Evolutionary conservation across 2,113 vertebrate genomes (phyloP), one percentile per base, ranked within the genome.

Genomic region (Silurus meridionalis): DNA sequence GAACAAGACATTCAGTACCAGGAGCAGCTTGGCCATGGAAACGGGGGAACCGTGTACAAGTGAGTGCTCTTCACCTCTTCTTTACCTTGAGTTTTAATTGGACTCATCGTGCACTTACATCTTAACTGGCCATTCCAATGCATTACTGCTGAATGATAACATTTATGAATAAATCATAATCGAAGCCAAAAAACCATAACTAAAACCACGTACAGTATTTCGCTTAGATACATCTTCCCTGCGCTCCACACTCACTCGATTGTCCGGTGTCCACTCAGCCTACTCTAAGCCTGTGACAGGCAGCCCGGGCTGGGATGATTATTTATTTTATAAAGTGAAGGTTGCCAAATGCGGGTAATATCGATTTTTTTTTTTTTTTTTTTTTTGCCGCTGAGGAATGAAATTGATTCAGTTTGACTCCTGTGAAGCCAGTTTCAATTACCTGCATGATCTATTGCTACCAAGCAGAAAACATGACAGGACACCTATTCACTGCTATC

Each of bases 21-120:
- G 92, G 98, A 99, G 93, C 97, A 98, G 91, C 98, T 99, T 71
- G 98, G 98, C 88, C 98, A 99, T 88, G 98, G 98, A 93, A 99
- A 98, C 74, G 98, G 98, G 89, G 98, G 98, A 88, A 97, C 97
- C 0, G 98, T 99, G 92, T 99, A 99, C 95, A 99, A 98, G 98
- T 99, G 94, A 98, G 97, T 97, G 90, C 83, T 84, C 71, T 67
- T 83, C 82, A 83, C 5, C n/a, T 86, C n/a, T 66, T 87, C 87
- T 63, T 83, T 77, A 82, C 86, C 74, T 77, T 80, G 79, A 85
- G 86, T 83, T 83, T 89, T 75, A 87, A 89, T 87, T 87, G 71
- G 74, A 46, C 64, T 53, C 7, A 66, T 83, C 63, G 77, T 66
- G 57, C 23, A 8, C 72, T 63, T 78, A 55, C 79, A 72, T 83